Evolutionary conservation across 2,113 vertebrate genomes (phyloP), one percentile per base, ranked within the genome.

Genomic region (Grallaria varia): DNA sequence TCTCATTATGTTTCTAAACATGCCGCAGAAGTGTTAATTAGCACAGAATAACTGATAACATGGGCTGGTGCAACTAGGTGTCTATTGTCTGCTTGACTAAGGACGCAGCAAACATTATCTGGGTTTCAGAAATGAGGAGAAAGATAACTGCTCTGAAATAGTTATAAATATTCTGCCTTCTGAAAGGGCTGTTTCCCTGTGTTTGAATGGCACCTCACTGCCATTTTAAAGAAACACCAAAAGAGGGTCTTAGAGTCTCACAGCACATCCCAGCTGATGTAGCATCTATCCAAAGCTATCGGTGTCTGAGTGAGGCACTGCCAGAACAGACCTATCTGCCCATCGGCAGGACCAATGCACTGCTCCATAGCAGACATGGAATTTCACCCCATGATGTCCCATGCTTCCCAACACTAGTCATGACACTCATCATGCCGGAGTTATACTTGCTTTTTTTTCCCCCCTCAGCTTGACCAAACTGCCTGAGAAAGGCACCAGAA

Each of bases 271-370:
- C 37, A 50, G 81, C 16, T 28, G 20, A 45, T 8, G 45, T 31
- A 92, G 40, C 66, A 52, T 30, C 52, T 77, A 12, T 12, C 44
- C 53, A 86, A 49, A 45, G 24, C 7, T 66, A 27, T 19, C 45
- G n/a, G 18, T 4, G 7, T 24, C 40, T 21, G 63, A 60, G 27
- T 0, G 0, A 45, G 25, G 14, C 4, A 2, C 53, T 64, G 40
- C 45, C 66, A 50, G 42, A 63, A 42, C 0, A 33, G 47, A 37
- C 37, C 28, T 62, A 60, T 20, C 2, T 52, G 2, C 22, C 16
- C 47, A 71, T 23, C 37, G 78, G 24, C 47, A 74, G 19, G 25
- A 8, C 39, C 0, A 2, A 73, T 15, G 44, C 5, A 15, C n/a
- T n/a, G 23, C 42, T 77, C 33, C 2, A 3, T 4, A 45, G 33